A percentile compares a stretch with the other conserved stretches of the same genome.
These are phyloP conservation scores for Athalia cordata DNA, from an alignment of 2,888 invertebrate species.

Conservation along the genomic window DNA sequence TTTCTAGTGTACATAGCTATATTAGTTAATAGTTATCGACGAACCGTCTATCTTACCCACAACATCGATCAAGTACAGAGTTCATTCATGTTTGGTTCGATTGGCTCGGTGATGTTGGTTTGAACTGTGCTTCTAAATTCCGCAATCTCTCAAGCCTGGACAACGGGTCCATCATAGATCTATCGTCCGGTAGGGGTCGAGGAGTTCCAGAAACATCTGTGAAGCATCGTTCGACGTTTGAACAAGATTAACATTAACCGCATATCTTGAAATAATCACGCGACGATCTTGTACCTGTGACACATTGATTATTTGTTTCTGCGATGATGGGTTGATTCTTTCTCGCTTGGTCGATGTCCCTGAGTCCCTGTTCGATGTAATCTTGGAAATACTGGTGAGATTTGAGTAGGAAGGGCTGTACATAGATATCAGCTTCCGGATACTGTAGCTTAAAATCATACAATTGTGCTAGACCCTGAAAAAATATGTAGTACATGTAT, in stretches of 20 bases:
- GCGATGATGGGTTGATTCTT: constrained; percentile 67
- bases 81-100: constrained; percentile 64
- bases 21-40: not conserved
- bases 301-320: constrained; percentile 63
- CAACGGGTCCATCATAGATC: constrained; percentile 67
- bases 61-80: constrained; percentile 40
- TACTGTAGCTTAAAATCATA: constrained; percentile 86
- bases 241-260: not conserved
- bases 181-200: constrained; percentile 60
- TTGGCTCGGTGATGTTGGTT: constrained; percentile 62
- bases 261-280: not conserved
- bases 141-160: constrained; percentile 69
- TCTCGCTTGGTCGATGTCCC: constrained; percentile 76
- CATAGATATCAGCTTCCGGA: constrained; percentile 85
- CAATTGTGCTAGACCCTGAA: constrained; percentile 84
- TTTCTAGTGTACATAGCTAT: not conserved
- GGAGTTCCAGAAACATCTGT: constrained; percentile 55
- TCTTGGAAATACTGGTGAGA: constrained; percentile 91
- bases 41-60: constrained; percentile 19
- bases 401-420: constrained; percentile 87
- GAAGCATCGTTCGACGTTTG: constrained; percentile 3
- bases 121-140: constrained; percentile 67
- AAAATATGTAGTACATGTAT: not conserved
- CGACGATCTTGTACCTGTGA: constrained; percentile 55
- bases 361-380: constrained; percentile 87